Evolutionary conservation across 2,113 vertebrate species (phyloP).

Genomic region (Notothenia coriiceps): DNA sequence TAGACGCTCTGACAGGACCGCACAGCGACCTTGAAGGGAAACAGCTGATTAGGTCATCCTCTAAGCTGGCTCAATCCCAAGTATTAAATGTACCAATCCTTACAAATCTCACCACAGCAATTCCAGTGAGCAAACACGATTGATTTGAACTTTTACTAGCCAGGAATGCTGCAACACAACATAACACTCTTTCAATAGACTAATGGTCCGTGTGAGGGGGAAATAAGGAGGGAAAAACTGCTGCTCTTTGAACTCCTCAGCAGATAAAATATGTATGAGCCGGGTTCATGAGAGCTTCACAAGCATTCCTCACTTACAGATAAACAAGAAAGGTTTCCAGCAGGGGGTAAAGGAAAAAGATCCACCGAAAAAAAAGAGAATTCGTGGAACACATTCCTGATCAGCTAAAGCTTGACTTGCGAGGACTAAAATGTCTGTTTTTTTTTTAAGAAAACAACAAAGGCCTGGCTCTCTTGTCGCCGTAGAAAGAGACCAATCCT

Average conservation of each 20-base stretch:
- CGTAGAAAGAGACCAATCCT: slow-evolving; percentile 45
- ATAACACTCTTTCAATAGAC: slow-evolving; percentile 59
- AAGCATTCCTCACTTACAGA: slow-evolving; percentile 9
- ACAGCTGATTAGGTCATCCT: slow-evolving; percentile 78
- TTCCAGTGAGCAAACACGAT: slow-evolving; percentile 69
- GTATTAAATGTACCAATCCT: slow-evolving; percentile 73
- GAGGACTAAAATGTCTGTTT: slow-evolving; percentile 39
- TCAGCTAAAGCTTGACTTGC: slow-evolving; percentile 35
- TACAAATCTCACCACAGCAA: slow-evolving; percentile 63
- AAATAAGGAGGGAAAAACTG: slow-evolving; percentile 38
- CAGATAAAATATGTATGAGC: slow-evolving; percentile 18
- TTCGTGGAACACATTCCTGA: slow-evolving; percentile 29
- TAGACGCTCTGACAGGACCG: slow-evolving; percentile 56
- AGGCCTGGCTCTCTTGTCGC: slow-evolving; percentile 38
- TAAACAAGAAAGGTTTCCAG: slow-evolving; percentile 23
- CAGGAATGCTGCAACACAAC: slow-evolving; percentile 51
- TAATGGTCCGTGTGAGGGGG: slow-evolving; percentile 49
- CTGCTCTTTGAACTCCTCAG: slow-evolving; percentile 56
- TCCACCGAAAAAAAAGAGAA: slow-evolving; percentile 37
- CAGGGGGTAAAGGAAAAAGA: slow-evolving; percentile 22
- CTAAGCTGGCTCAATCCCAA: slow-evolving; percentile 74
- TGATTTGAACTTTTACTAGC: slow-evolving; percentile 69
- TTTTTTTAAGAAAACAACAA: slow-evolving; percentile 28
- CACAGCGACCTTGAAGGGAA: slow-evolving; percentile 67
- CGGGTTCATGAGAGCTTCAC: slow-evolving; percentile 12